These are phyloP conservation scores for Shinisaurus crocodilurus DNA, from an alignment of 2,113 vertebrate genomes.

Conservation along the genomic window DNA sequence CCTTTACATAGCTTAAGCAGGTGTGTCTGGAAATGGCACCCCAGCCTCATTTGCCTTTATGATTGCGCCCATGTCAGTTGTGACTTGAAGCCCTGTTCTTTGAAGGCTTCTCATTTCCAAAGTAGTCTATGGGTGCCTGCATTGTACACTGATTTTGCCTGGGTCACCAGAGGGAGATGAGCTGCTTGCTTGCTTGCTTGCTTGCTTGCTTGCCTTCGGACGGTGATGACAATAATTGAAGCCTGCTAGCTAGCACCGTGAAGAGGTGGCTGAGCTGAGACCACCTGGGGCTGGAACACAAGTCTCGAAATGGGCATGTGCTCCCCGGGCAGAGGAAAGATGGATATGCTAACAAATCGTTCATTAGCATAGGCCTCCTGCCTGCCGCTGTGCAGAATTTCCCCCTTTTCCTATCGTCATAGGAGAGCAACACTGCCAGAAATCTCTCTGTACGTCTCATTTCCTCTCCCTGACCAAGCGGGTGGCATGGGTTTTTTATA, in stretches of 20 bases:
- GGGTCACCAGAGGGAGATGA: not conserved
- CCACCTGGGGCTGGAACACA: not conserved
- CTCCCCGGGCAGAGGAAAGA: not conserved
- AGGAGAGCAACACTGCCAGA: too few species aligned
- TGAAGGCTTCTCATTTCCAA: not conserved
- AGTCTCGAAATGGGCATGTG: rapidly evolving
- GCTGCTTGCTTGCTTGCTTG: too few species aligned
- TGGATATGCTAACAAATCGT: not conserved
- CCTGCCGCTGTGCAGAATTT: not conserved
- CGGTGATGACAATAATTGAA: not conserved
- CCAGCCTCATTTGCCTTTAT: not conserved
- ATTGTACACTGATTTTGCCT: too few species aligned
- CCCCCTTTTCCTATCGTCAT: rapidly evolving
- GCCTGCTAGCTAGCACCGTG: not conserved
- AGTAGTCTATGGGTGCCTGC: not conserved
- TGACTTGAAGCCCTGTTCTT: not conserved
- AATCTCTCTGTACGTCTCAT: too few species aligned
- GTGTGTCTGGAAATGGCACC: not conserved
- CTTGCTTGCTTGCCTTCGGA: not conserved
- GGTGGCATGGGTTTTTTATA: not conserved
- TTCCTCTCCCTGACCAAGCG: not conserved
- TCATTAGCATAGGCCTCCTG: not conserved
- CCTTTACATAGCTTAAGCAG: not conserved
- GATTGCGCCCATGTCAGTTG: not conserved
- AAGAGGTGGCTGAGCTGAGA: not conserved